Evolutionary conservation across 2,888 invertebrate species (phyloP).

Genomic region (Strigamia transsilvanica): DNA sequence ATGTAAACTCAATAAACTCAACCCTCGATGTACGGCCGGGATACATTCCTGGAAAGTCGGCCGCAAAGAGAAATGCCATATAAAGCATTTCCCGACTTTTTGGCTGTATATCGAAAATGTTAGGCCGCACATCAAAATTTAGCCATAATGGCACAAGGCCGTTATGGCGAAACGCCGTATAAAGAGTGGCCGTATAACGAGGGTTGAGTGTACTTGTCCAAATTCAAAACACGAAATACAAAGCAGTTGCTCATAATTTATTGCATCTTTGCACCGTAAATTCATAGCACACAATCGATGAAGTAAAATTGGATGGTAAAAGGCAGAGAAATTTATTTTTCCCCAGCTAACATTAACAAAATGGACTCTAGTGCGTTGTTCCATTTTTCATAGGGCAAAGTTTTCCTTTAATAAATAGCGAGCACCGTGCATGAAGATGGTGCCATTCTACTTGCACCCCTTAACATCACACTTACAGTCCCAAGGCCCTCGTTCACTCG

Average conservation of each 20-base stretch:
- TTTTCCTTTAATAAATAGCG: conserved; percentile 50
- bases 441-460: conserved; percentile 23
- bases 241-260: neutral
- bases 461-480: conserved; percentile 43
- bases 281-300: neutral
- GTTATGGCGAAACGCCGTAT: too few relatives aligned
- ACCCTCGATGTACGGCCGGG: too few relatives aligned
- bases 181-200: too few relatives aligned
- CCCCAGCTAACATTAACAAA: conserved; percentile 53
- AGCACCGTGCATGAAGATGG: conserved; percentile 20
- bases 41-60: too few relatives aligned
- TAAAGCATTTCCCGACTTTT: too few relatives aligned
- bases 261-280: neutral
- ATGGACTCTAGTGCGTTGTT: conserved; percentile 51
- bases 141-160: too few relatives aligned
- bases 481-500: conserved; percentile 50
- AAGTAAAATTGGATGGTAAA: neutral
- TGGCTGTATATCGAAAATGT: too few relatives aligned
- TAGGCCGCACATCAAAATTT: too few relatives aligned
- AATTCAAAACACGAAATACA: too few relatives aligned
- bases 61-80: too few relatives aligned
- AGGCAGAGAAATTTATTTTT: conserved; percentile 49
- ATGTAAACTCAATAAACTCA: too few relatives aligned
- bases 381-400: conserved; percentile 21
- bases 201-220: too few relatives aligned